Base-by-base conservation (phyloP, 2,797 vertebrate species). In the Buceros bicornis region DNA sequence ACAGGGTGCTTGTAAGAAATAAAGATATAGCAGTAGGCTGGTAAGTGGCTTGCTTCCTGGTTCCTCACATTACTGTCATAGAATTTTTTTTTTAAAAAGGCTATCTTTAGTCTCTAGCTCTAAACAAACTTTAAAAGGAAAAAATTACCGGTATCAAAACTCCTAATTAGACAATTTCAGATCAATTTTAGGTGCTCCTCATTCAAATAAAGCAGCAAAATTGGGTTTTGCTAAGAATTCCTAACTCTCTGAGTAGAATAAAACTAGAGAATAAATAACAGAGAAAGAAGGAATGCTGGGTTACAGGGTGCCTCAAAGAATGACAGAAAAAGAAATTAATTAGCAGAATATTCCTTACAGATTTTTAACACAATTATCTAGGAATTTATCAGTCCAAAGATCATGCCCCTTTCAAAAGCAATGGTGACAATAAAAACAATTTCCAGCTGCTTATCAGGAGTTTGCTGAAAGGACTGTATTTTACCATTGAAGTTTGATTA, bases 401-500 rank as follows among this genome's bases (percentile, higher is more conserved):
- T 80, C 70, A 77, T 2, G 7, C 76, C 57, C 51, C 20, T 73
- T 78, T 87, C 85, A 77, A 80, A 89, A 80, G 77, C 78, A 93
- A 69, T 1, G 8, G 66, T 35, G 70, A 90, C 42, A 84, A 94
- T 24, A 87, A 85, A 93, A 90, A 92, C 61, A 92, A 73, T 67
- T 92, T 70, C 67, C 85, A 90, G 73, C 70, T 58, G 56, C 82
- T 82, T 60, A 66, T 70, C 53, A 54, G 81, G 71, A 90, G 24
- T 90, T 76, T 45, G 64, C 53, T 79, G 73, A 93, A 95, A 93
- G 48, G 42, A 33, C 17, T 95, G 33, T 28, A 15, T 91, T 93
- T 95, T 86, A 61, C 60, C 56, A 80, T 71, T 91, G 67, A 93
- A 95, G 81, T 91, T 76, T 84, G 87, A 91, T 89, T 83, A 93